Evolutionary conservation across 2,888 invertebrate genomes (phyloP).

Genomic region (Caenorhabditis virilis): DNA sequence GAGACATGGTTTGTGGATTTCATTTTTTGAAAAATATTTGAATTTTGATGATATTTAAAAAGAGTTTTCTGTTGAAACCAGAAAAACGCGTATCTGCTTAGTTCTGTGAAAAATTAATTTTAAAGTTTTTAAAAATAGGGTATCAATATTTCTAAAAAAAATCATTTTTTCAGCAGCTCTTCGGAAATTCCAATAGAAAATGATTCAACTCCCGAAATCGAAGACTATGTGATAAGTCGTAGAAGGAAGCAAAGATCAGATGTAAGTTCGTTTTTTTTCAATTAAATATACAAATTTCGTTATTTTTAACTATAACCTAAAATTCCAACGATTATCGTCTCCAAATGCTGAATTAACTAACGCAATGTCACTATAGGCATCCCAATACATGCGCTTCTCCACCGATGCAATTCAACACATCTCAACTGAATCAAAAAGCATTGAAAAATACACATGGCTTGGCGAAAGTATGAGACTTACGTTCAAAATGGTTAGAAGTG

Average conservation of each 20-base stretch:
- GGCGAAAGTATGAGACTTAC: conserved; percentile 29
- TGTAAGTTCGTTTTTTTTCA: conserved; percentile 6
- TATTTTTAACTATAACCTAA: neutral
- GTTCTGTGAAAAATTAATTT: no score
- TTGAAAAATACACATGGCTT: conserved; percentile 39
- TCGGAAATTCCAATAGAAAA: conserved; percentile 2
- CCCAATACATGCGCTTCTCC: conserved; percentile 28
- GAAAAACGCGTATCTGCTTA: no score
- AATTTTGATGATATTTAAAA: no score
- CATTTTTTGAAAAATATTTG: neutral
- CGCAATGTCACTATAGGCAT: no score
- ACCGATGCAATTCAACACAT: conserved; percentile 28
- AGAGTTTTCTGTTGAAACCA: no score
- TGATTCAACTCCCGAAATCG: conserved; percentile 1
- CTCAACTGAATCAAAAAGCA: conserved; percentile 8
- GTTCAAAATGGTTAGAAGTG: conserved; percentile 71
- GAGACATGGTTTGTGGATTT: conserved; percentile 5
- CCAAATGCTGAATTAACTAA: no score
- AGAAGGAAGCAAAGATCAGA: conserved; percentile 3
- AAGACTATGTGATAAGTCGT: conserved; percentile 8
- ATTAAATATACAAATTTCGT: neutral
- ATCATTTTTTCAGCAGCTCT: conserved; percentile 5
- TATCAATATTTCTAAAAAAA: neutral
- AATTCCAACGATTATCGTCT: no score
- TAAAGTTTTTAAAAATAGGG: no score